phyloP scores from a whole-genome alignment of 2,797 vertebrate species.

The Australoheros facetus region DNA sequence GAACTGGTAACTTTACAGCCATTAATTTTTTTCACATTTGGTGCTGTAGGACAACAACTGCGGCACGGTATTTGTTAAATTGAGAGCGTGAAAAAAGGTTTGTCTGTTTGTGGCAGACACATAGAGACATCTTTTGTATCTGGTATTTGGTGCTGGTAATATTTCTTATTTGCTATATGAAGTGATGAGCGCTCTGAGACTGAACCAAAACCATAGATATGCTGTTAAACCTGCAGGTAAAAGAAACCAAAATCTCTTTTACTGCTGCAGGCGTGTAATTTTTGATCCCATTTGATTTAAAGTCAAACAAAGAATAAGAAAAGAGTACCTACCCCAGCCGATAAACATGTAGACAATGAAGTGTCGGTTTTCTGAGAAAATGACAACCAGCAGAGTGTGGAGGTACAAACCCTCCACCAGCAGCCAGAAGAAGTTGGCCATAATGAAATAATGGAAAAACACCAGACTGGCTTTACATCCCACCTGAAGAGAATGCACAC shows the following conservation, averaged over 20 bases:
- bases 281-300: background rate
- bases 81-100: background rate
- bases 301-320: background rate
- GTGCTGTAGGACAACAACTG: background rate
- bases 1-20: background rate
- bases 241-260: background rate
- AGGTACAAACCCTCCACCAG: constrained; percentile 93
- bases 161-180: background rate
- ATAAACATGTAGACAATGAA: constrained; percentile 88
- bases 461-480: constrained; percentile 90
- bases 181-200: background rate
- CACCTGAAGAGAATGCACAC: constrained; percentile 77
- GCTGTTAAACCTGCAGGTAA: background rate
- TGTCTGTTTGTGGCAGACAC: too few species aligned
- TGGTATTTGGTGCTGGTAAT: too few species aligned
- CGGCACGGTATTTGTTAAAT: background rate
- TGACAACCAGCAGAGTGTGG: constrained; percentile 87
- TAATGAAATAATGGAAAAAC: constrained; percentile 91
- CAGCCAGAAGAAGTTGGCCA: constrained; percentile 96
- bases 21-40: background rate
- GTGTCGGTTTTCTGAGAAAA: constrained; percentile 85
- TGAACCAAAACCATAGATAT: background rate
- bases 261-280: too few species aligned
- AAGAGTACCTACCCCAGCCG: constrained; percentile 87
- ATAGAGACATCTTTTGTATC: too few species aligned